Evolutionary conservation across 2,797 vertebrate species (phyloP).

Genomic region (Cygnus olor): DNA sequence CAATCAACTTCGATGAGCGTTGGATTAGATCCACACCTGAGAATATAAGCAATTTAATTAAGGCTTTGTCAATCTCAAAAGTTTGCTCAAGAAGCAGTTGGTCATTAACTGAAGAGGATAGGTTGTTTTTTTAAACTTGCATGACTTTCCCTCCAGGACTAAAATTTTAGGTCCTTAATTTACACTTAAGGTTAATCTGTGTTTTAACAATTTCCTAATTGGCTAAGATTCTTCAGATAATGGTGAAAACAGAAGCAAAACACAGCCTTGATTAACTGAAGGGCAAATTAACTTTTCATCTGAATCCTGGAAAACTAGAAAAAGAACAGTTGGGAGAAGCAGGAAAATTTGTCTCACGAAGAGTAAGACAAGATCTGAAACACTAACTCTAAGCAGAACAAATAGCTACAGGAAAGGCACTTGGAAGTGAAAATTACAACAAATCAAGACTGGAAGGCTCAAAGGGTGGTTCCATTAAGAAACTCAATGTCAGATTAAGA

Average conservation of each 20-base stretch:
- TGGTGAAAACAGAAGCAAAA: not conserved
- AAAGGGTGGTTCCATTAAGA: conserved; percentile 33
- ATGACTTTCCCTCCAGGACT: not conserved
- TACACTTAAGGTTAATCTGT: conserved; percentile 63
- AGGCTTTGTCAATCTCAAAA: conserved; percentile 8
- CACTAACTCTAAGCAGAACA: not conserved
- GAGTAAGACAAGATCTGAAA: not conserved
- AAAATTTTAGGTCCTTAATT: conserved; percentile 17
- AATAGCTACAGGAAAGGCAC: conserved; percentile 19
- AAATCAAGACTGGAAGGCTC: conserved; percentile 18
- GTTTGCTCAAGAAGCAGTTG: conserved; percentile 22
- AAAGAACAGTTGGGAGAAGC: conserved; percentile 12
- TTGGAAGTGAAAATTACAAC: conserved; percentile 35
- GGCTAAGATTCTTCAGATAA: not conserved
- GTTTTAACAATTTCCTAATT: conserved; percentile 65
- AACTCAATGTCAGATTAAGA: conserved; percentile 30
- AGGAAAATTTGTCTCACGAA: not conserved
- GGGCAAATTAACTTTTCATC: conserved; percentile 54
- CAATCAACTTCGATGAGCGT: not conserved
- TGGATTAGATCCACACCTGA: conserved; percentile 16
- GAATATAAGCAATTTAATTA: conserved; percentile 43
- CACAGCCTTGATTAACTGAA: conserved; percentile 65
- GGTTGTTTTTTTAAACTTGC: conserved; percentile 15
- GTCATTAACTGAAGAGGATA: conserved; percentile 13
- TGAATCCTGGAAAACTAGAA: not conserved